phyloP scores from a whole-genome alignment of 2,797 vertebrate genomes.

The Caiman crocodilus region DNA sequence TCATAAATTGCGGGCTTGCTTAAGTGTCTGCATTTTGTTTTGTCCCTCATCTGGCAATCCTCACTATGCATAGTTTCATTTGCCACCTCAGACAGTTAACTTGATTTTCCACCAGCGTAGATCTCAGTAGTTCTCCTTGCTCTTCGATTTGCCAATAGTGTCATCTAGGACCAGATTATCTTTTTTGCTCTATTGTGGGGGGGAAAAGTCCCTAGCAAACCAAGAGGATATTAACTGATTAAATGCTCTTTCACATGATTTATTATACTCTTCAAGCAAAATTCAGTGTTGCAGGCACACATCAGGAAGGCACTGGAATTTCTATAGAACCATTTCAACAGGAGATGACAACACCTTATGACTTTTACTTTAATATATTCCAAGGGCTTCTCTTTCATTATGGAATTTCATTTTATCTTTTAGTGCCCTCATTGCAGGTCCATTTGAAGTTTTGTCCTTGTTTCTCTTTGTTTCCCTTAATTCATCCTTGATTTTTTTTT shows the following conservation, averaged over 20 bases:
- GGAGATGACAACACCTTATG: not conserved
- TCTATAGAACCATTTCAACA: not conserved
- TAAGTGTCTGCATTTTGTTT: not conserved
- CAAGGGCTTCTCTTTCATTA: not conserved
- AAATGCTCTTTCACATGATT: not conserved
- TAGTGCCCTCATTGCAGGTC: not conserved
- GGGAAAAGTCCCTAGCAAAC: not conserved
- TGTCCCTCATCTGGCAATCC: not conserved
- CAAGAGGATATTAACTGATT: not conserved
- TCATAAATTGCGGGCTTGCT: not conserved
- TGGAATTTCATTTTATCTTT: not conserved
- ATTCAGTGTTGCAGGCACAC: accelerated
- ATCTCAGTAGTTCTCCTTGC: not conserved
- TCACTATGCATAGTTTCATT: not conserved
- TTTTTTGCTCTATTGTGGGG: not conserved
- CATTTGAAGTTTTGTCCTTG: not conserved
- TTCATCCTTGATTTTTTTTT: not conserved
- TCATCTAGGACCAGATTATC: not conserved
- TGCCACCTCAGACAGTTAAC: not conserved
- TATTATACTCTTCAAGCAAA: not conserved
- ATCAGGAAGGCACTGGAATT: not conserved
- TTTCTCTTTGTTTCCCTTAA: not conserved
- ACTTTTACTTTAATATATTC: not conserved
- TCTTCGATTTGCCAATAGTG: not conserved
- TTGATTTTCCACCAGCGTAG: not conserved